phyloP scores from a whole-genome alignment of 2,113 vertebrate species.

The Bubo bubo region DNA sequence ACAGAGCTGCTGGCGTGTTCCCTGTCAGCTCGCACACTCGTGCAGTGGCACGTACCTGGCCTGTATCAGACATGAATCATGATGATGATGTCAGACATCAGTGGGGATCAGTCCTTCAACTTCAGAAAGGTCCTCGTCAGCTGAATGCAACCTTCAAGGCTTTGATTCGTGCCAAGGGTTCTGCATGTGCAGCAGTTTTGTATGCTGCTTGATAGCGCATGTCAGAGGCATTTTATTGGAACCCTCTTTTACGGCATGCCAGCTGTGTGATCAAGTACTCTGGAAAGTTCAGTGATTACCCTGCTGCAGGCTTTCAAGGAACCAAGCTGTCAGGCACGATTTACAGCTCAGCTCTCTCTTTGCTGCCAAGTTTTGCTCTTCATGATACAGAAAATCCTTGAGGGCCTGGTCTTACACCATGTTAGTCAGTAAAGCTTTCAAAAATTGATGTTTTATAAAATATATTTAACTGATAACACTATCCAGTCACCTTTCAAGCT shows the following conservation, averaged over 20 bases:
- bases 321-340: background rate
- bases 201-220: background rate
- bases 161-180: background rate
- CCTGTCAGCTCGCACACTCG: background rate
- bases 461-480: slow-evolving; percentile 20
- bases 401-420: background rate
- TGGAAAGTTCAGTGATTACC: slow-evolving; percentile 25
- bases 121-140: background rate
- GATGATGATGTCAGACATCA: background rate
- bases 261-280: background rate
- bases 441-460: slow-evolving; percentile 23
- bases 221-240: background rate
- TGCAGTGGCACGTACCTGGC: background rate
- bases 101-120: background rate
- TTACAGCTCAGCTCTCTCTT: background rate
- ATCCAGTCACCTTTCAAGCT: slow-evolving; percentile 18
- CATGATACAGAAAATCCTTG: background rate
- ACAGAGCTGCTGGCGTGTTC: background rate
- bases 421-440: slow-evolving; percentile 20
- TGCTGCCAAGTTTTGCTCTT: background rate
- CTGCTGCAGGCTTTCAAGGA: background rate
- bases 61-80: fast-evolving
- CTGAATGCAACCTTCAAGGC: background rate
- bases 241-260: background rate
- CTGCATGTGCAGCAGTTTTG: slow-evolving; percentile 8